phyloP scores from a whole-genome alignment of 1,140 invertebrate species.

The Metopolophium dirhodum region DNA sequence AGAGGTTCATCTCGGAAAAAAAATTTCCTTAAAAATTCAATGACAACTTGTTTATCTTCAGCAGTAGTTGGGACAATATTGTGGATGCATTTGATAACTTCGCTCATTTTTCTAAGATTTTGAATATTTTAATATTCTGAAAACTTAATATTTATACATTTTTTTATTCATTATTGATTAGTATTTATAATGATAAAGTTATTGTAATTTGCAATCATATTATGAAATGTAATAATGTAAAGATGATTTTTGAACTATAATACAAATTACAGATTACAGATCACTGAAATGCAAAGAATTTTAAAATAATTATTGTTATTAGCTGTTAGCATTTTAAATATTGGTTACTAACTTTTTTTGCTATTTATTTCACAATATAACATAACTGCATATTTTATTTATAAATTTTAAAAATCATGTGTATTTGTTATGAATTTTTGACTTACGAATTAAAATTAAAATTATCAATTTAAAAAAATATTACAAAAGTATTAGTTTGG shows the following conservation, averaged over 20 bases:
- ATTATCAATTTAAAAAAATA: neutral
- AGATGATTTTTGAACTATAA: neutral
- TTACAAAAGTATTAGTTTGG: too few species aligned
- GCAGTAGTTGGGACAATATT: constrained; percentile 61
- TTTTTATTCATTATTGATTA: neutral
- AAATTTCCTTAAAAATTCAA: constrained; percentile 69
- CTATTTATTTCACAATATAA: too few species aligned
- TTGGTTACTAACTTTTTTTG: neutral
- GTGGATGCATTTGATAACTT: constrained; percentile 45
- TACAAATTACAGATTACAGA: neutral
- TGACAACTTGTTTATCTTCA: constrained; percentile 65
- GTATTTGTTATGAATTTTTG: neutral
- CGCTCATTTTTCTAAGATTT: constrained; percentile 36
- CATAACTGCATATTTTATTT: too few species aligned
- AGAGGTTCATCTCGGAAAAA: constrained; percentile 78
- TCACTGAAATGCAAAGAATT: too few species aligned
- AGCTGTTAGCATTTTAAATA: neutral
- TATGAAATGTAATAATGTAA: neutral
- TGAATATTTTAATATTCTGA: constrained; percentile 33
- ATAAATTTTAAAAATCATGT: neutral
- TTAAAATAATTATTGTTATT: too few species aligned
- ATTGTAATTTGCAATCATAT: neutral
- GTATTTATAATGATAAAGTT: neutral
- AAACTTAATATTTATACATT: constrained; percentile 8
- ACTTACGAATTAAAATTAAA: neutral